Evolutionary conservation across 1,140 invertebrate species (phyloP), one percentile per base, ranked within the genome.

Genomic region (Pomacea maculata): DNA sequence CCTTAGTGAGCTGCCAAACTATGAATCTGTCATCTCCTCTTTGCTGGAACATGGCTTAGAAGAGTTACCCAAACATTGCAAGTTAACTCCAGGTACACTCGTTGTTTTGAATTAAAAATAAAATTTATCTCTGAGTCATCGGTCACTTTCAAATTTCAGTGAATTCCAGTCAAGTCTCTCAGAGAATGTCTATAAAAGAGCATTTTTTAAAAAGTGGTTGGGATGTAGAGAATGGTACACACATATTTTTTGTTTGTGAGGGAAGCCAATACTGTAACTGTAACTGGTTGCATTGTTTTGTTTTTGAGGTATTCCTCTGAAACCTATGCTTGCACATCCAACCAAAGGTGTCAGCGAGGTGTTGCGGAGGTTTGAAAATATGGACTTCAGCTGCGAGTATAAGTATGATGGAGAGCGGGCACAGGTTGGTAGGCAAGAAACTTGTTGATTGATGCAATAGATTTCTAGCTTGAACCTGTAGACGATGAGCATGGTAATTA

Each of bases 401-500:
- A 99, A 99, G 91, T 99, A 99, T 91, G 99, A 99, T 92, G 99
- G 99, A 9, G 99, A 99, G 93, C 92, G 99, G 88, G 98, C 97
- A 9, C 99, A 99, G 93, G 95, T 97, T 61, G 57, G 57, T 61
- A 14, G 57, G 15, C 15, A 14, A 14, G 11, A 61, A 61, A 61
- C 15, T 61, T 61, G 15, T 61, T 61, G 6, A 45, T 45, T 45
- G 34, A 45, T 45, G 34, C 34, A 45, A 6, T 45, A 45, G 34
- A 45, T 45, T 45, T 45, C 6, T 45, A 45, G 34, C 34, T 45
- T 45, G 34, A 45, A 6, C 34, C 6, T 45, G 34, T 45, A 45
- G 34, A 45, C 34, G 2, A 6, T 45, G 34, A 45, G 34, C 2
- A 45, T 45, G 34, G 34, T 45, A 45, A 45, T 45, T 45, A 6